Evolutionary conservation across 1,140 invertebrate species (phyloP).

Genomic region (Drosophila quadrilineata): DNA sequence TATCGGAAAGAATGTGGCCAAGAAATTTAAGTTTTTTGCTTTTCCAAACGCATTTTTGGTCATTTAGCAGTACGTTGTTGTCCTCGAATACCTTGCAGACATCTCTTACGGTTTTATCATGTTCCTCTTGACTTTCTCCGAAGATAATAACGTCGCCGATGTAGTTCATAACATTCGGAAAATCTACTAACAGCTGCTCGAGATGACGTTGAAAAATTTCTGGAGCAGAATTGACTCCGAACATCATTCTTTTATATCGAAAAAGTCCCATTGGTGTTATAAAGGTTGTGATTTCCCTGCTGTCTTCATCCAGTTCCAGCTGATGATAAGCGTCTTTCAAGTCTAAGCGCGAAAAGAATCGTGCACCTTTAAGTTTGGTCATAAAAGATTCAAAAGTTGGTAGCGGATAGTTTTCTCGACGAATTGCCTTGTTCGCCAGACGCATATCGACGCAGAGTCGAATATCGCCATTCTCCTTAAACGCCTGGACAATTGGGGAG

Average conservation of each 20-base stretch:
- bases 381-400: slow-evolving; percentile 33
- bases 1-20: slow-evolving; percentile 25
- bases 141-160: slow-evolving; percentile 77
- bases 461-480: slow-evolving; percentile 32
- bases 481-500: slow-evolving; percentile 25
- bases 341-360: too few species aligned
- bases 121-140: slow-evolving; percentile 53
- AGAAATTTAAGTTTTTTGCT: slow-evolving; percentile 26
- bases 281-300: slow-evolving; percentile 20
- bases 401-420: slow-evolving; percentile 29
- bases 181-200: slow-evolving; percentile 7
- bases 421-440: slow-evolving; percentile 26
- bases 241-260: slow-evolving; percentile 22
- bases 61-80: slow-evolving; percentile 49
- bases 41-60: slow-evolving; percentile 55
- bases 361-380: too few species aligned
- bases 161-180: slow-evolving; percentile 8
- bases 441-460: slow-evolving; percentile 40
- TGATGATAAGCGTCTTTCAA: slow-evolving; percentile 42
- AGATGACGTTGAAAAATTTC: slow-evolving; percentile 21
- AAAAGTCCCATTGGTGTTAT: slow-evolving; percentile 24
- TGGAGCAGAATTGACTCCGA: slow-evolving; percentile 26
- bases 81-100: slow-evolving; percentile 38
- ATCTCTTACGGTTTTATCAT: slow-evolving; percentile 46
- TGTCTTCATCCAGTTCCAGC: slow-evolving; percentile 55